These are phyloP conservation scores for Callitettix versicolor DNA, from an alignment of 1,140 invertebrate genomes.

Conservation along the genomic window DNA sequence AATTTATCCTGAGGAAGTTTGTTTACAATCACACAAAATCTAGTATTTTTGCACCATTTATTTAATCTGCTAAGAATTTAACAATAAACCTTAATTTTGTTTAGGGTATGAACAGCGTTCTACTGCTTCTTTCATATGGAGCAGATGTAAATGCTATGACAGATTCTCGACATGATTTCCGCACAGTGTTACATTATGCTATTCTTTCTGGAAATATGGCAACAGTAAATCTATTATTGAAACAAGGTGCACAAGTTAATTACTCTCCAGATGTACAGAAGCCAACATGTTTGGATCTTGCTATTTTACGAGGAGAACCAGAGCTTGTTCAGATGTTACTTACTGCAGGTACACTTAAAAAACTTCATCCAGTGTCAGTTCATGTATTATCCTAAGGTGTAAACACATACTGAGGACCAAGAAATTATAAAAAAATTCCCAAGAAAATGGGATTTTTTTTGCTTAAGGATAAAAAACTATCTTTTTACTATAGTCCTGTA, in stretches of 20 bases:
- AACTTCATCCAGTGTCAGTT: too few species aligned
- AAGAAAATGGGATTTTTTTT: too few species aligned
- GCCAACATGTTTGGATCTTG: conserved; percentile 71
- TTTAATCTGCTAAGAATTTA: too few species aligned
- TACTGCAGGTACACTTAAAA: conserved; percentile 45
- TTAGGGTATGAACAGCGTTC: conserved; percentile 63
- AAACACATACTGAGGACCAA: background rate
- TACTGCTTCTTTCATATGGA: conserved; percentile 64
- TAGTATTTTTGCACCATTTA: too few species aligned
- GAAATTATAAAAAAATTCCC: too few species aligned
- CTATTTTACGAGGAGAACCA: conserved; percentile 71
- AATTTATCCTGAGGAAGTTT: too few species aligned
- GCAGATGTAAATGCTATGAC: conserved; percentile 75
- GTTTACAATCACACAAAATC: too few species aligned
- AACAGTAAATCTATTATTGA: conserved; percentile 69
- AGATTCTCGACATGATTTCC: conserved; percentile 65
- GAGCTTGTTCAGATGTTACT: conserved; percentile 57
- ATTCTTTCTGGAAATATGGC: conserved; percentile 66
- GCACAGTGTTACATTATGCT: conserved; percentile 80
- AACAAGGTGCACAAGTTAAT: conserved; percentile 65
- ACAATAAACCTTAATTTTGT: too few species aligned
- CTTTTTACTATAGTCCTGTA: too few species aligned
- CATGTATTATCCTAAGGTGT: background rate
- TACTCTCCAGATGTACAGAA: conserved; percentile 59
- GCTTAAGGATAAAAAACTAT: too few species aligned